Base-by-base conservation (phyloP, 2,113 vertebrate species). In the Pteruthius melanotis region DNA sequence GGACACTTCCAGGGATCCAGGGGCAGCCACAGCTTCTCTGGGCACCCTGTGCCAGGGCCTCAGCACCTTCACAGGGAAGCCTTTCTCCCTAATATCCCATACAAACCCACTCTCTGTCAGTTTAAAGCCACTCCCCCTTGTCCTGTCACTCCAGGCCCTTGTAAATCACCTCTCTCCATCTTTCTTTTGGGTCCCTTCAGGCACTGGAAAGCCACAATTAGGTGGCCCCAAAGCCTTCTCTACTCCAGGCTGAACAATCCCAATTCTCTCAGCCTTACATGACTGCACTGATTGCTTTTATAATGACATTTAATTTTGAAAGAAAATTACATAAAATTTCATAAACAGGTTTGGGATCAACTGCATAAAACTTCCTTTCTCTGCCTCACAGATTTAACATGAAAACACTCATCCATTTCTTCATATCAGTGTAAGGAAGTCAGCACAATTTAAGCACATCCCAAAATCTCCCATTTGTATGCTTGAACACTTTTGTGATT, bases 31-130 rank as follows among this genome's bases (percentile, higher is more conserved):
- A 88, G 68, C 68, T 72, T 2, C 42, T 33, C 50, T 44, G 59
- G 17, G 42, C 21, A 81, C 10, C 37, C 68, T 52, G 27, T 52
- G 52, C 76, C 50, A 81, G 52, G 42, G 27, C 31, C 33, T 52
- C 0, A 0, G 5, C 68, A 37, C 28, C 28, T 28, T 66, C 37
- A 0, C 6, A 59, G 45, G 3, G 6, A 52, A 1, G 0, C 21
- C 66, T 45, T 68, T 0, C n/a, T 53, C 5, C 20, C 53, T 0
- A 26, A 18, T 2, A 45, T 53, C n/a, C 61, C 13, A 21, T 4
- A 6, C 8, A 17, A 3, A 4, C 2, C 37, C 37, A 28, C 10
- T 9, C 59, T 57, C 33, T 81, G 19, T 4, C 50, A 65, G 21
- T 66, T 31, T 12, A 15, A 57, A n/a, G 16, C 28, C 16, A 53